A percentile compares a stretch with the other conserved stretches of the same genome.
phyloP scores from a whole-genome alignment of 1,140 invertebrate species.

The Hyphantria cunea region DNA sequence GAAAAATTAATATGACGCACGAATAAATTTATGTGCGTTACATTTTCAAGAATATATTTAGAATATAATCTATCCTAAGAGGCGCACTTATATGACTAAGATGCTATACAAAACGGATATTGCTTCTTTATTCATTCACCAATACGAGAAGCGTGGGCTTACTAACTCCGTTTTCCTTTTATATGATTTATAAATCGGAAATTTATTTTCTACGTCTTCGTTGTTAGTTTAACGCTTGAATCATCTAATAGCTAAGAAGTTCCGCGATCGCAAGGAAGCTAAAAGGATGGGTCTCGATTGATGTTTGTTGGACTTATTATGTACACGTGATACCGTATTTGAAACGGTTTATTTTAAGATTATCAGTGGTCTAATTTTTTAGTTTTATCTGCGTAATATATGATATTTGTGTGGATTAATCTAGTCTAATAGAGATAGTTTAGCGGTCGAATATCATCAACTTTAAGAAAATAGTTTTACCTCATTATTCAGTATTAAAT shows the following conservation, averaged over 20 bases:
- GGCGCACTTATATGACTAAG: not conserved
- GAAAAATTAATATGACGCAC: too few relatives aligned
- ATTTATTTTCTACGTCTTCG: conserved; percentile 8
- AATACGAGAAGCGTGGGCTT: not conserved
- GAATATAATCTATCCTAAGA: not conserved
- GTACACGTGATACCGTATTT: too few relatives aligned
- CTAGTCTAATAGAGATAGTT: too few relatives aligned
- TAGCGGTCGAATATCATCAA: too few relatives aligned
- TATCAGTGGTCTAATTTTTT: too few relatives aligned
- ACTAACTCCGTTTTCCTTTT: not conserved
- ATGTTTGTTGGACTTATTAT: not conserved
- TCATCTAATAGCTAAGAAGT: not conserved
- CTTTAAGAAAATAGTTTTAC: too few relatives aligned
- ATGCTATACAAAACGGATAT: conserved; percentile 1
- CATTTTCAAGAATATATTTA: too few relatives aligned
- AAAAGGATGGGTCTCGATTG: not conserved
- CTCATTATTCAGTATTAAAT: too few relatives aligned
- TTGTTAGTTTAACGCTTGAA: conserved; percentile 1
- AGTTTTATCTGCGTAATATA: too few relatives aligned
- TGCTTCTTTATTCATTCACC: conserved; percentile 9
- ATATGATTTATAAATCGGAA: conserved; percentile 13
- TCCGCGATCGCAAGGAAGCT: not conserved
- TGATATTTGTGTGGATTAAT: too few relatives aligned
- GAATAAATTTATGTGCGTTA: too few relatives aligned
- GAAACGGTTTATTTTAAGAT: too few relatives aligned